phyloP scores from a whole-genome alignment of 2,113 vertebrate species.

The Ailurus styani region DNA sequence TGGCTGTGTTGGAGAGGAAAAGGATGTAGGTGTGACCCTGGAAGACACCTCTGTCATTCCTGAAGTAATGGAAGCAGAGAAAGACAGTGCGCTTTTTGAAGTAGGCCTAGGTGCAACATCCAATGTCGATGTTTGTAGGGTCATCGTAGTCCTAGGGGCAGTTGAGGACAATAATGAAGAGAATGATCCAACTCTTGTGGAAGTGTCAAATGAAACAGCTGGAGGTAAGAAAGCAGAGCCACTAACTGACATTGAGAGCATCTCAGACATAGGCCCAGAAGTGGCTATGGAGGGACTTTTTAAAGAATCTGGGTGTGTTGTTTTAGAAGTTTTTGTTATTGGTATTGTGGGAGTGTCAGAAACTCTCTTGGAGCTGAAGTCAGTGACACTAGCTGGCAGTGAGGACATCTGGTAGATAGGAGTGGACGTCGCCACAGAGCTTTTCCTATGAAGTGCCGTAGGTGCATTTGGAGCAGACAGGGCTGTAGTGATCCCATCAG shows the following conservation, averaged over 20 bases:
- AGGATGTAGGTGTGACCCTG: background rate
- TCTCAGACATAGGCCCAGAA: constrained; percentile 17
- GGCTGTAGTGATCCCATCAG: background rate
- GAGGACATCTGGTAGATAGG: background rate
- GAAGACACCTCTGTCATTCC: background rate
- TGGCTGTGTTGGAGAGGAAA: background rate
- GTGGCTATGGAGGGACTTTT: background rate
- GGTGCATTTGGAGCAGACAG: constrained; percentile 27
- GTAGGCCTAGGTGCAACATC: background rate
- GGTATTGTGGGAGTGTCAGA: background rate
- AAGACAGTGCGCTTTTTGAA: background rate
- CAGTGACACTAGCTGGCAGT: background rate
- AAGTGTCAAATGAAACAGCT: constrained; percentile 18
- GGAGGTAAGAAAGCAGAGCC: background rate
- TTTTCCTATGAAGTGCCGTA: background rate
- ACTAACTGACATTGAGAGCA: background rate
- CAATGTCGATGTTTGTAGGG: background rate
- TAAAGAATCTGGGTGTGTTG: background rate
- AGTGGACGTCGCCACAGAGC: background rate
- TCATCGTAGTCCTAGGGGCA: background rate
- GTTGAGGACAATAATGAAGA: background rate
- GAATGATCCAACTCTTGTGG: background rate
- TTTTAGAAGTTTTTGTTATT: constrained; percentile 30
- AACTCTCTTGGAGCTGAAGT: background rate
- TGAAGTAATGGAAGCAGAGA: background rate